A percentile compares a stretch with the other conserved stretches of the same genome.
Conservation (phyloP, 2,888 invertebrate genomes). For the Epinotia bilunana region DNA sequence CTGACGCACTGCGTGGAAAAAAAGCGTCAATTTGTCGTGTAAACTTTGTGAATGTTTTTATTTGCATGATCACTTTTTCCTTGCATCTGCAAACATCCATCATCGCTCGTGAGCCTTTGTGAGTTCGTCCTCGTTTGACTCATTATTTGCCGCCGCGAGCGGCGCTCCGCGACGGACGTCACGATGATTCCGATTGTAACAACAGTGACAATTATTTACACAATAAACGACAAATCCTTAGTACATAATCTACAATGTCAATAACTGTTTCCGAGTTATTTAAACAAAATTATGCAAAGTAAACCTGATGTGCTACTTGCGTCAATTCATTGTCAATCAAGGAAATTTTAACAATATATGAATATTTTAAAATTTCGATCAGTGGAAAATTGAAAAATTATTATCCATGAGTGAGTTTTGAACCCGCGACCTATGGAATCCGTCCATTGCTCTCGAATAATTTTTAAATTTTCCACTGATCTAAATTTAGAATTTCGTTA, state of each 20-base stretch:
- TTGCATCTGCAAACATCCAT: slow-evolving; percentile 74
- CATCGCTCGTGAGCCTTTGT: slow-evolving; percentile 77
- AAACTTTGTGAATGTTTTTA: slow-evolving; percentile 67
- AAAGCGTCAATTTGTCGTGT: slow-evolving; percentile 63
- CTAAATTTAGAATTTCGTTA: no score
- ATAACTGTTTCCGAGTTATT: slow-evolving; percentile 27
- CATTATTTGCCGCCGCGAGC: slow-evolving; percentile 65
- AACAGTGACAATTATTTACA: slow-evolving; percentile 49
- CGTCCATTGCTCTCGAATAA: no score
- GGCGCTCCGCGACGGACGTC: slow-evolving; percentile 62
- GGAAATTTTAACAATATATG: neutral
- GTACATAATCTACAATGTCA: slow-evolving; percentile 29
- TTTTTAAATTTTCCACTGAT: no score
- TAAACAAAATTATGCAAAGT: slow-evolving; percentile 30
- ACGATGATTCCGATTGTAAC: slow-evolving; percentile 49
- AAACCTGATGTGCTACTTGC: slow-evolving; percentile 32
- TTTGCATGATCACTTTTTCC: slow-evolving; percentile 72
- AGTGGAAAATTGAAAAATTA: no score
- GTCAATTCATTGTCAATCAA: slow-evolving; percentile 37
- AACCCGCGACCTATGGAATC: no score
- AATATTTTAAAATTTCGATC: no score
- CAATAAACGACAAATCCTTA: slow-evolving; percentile 23
- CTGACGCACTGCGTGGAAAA: slow-evolving; percentile 53
- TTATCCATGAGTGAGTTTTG: no score
- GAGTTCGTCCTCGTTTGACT: slow-evolving; percentile 70